Evolutionary conservation across 2,888 invertebrate genomes (phyloP).

Genomic region (Microchrysa polita): DNA sequence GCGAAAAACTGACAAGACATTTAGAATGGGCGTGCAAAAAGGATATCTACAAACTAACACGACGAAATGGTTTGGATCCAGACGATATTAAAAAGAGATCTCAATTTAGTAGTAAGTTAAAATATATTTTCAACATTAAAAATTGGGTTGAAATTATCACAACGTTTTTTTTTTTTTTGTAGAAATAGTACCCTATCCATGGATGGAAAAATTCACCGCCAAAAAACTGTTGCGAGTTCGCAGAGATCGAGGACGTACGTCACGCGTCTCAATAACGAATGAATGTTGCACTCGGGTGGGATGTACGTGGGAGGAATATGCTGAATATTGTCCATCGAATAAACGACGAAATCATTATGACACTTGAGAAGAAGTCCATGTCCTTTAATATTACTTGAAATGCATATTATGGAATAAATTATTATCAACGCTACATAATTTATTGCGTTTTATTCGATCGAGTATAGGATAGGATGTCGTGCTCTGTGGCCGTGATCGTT

Average conservation of each 20-base stretch:
- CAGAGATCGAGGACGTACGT: slow-evolving; percentile 56
- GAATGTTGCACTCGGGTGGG: slow-evolving; percentile 70
- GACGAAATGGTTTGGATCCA: slow-evolving; percentile 60
- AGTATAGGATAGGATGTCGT: too few species aligned
- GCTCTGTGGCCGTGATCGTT: too few species aligned
- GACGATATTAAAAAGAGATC: slow-evolving; percentile 44
- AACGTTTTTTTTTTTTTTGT: slow-evolving; percentile 50
- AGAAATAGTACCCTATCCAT: slow-evolving; percentile 57
- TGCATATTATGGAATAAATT: neutral
- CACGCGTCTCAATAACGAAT: slow-evolving; percentile 65
- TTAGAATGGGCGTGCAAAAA: slow-evolving; percentile 72
- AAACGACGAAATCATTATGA: slow-evolving; percentile 62
- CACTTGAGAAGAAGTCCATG: neutral
- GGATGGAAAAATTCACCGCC: slow-evolving; percentile 61
- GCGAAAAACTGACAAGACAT: slow-evolving; percentile 68
- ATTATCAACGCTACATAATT: too few species aligned
- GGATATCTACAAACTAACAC: slow-evolving; percentile 69
- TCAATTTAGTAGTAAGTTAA: slow-evolving; percentile 32
- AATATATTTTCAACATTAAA: neutral
- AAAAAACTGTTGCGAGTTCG: slow-evolving; percentile 59
- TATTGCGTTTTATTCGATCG: too few species aligned
- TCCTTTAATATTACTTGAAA: neutral
- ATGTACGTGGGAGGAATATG: slow-evolving; percentile 74
- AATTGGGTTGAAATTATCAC: too few species aligned
- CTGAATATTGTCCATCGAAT: slow-evolving; percentile 72